Evolutionary conservation across 2,113 vertebrate genomes (phyloP), one percentile per base, ranked within the genome.

Genomic region (Lasiurus cinereus): DNA sequence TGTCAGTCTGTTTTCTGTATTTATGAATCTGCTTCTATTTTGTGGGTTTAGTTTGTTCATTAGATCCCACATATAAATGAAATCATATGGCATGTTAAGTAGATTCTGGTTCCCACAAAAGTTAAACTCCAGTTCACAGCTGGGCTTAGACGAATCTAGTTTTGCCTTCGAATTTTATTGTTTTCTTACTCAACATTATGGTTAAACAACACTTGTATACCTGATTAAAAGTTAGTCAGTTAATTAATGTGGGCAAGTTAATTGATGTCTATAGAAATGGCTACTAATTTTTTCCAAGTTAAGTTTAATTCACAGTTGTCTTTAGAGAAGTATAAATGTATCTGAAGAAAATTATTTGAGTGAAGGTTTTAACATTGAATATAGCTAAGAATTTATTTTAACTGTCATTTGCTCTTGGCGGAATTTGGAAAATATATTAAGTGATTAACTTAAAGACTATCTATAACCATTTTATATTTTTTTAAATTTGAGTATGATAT

Each of bases 261-360:
- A 22, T 46, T 87, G 54, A 89, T 84, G 54, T 64, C 54, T 90
- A 8, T 36, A 83, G 43, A 91, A 96, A 93, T 3, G 89, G 67
- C 15, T 84, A 97, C 76, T 95, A 94, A 90, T n/a, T 50, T 91
- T 94, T 95, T 62, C 50, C 50, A 91, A 50, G 36, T 90, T 89
- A 86, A 88, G 50, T 52, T 91, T 86, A 91, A 94, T 90, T 94
- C 29, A 83, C 21, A 91, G 24, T 67, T 93, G 43, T 87, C 90
- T 48, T 59, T 79, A 50, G 22, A 93, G 8, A 24, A 67, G 5
- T 92, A 80, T 84, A 91, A 91, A 85, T 62, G 50, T 43, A 83
- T 66, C 39, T 29, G n/a, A 67, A 72, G 50, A 83, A 96, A 78
- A 73, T 54, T 89, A 64, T 10, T 91, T 29, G 84, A 77, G n/a